These are phyloP conservation scores for Idaea dimidiata DNA, from an alignment of 2,888 invertebrate species.

Conservation along the genomic window DNA sequence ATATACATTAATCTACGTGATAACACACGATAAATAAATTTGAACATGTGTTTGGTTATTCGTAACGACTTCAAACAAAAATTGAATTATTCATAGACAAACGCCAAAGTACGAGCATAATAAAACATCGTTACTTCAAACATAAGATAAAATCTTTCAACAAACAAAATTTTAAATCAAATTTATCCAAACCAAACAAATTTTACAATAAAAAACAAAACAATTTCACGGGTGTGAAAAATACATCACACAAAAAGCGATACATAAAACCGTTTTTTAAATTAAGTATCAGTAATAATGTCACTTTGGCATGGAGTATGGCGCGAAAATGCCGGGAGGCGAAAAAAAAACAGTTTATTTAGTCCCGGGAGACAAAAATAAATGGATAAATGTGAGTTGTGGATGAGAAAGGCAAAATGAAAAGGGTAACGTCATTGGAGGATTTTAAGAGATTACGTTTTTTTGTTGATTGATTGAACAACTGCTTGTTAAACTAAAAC, in stretches of 20 bases:
- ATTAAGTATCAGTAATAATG: constrained; percentile 8
- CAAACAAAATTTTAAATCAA: not conserved
- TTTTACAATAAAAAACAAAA: constrained; percentile 6
- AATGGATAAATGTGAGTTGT: constrained; percentile 11
- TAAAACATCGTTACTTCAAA: constrained; percentile 2
- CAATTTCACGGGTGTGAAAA: constrained; percentile 9
- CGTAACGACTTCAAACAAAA: not conserved
- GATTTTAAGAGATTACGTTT: not conserved
- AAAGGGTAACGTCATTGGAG: not conserved
- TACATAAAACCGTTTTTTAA: constrained; percentile 5
- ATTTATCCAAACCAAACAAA: not conserved
- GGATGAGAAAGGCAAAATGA: not conserved
- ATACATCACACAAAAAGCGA: constrained; percentile 3
- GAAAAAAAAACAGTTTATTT: constrained; percentile 7
- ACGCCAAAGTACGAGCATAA: not conserved
- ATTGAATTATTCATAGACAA: not conserved
- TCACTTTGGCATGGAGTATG: constrained; percentile 10
- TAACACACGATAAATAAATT: too few species aligned
- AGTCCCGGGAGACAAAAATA: constrained; percentile 7
- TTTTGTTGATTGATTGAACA: not conserved
- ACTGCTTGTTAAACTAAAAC: not conserved
- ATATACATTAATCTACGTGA: too few species aligned
- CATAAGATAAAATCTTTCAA: not conserved
- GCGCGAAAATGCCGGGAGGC: constrained; percentile 6
- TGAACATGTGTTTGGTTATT: too few species aligned